These are phyloP conservation scores for Drosophila pegasa DNA, from an alignment of 2,888 invertebrate species.

Conservation along the genomic window DNA sequence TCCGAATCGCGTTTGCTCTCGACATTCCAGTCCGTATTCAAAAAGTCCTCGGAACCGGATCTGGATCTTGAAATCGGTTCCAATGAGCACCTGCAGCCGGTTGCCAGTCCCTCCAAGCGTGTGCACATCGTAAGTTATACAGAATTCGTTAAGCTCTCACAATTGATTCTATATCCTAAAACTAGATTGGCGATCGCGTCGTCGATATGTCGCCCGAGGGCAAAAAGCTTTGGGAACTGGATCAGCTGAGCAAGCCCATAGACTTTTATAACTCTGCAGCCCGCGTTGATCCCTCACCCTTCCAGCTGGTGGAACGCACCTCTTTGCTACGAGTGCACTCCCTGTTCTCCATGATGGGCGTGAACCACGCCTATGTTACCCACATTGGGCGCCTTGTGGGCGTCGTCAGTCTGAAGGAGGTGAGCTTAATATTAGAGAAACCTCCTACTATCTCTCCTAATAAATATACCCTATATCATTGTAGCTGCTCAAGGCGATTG, in stretches of 20 bases:
- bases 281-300: slow-evolving; percentile 98
- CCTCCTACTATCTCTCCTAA: background rate
- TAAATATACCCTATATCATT: background rate
- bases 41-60: slow-evolving; percentile 93
- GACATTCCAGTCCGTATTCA: slow-evolving; percentile 96
- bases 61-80: slow-evolving; percentile 88
- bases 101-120: slow-evolving; percentile 91
- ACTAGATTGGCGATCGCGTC: slow-evolving; percentile 88
- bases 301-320: slow-evolving; percentile 97
- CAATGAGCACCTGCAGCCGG: slow-evolving; percentile 82
- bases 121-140: slow-evolving; percentile 91
- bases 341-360: slow-evolving; percentile 97
- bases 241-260: slow-evolving; percentile 92
- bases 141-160: background rate
- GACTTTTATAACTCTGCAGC: slow-evolving; percentile 87
- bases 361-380: slow-evolving; percentile 99
- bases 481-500: slow-evolving; percentile 93
- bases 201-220: slow-evolving; percentile 97
- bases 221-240: slow-evolving; percentile 96
- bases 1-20: slow-evolving; percentile 93
- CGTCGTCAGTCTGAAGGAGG: slow-evolving; percentile 97
- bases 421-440: slow-evolving; percentile 80
- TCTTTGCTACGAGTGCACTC: slow-evolving; percentile 98
- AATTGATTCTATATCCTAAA: slow-evolving; percentile 69
- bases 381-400: slow-evolving; percentile 97